phyloP scores from a whole-genome alignment of 2,797 vertebrate species.

The Lacerta viridis region DNA sequence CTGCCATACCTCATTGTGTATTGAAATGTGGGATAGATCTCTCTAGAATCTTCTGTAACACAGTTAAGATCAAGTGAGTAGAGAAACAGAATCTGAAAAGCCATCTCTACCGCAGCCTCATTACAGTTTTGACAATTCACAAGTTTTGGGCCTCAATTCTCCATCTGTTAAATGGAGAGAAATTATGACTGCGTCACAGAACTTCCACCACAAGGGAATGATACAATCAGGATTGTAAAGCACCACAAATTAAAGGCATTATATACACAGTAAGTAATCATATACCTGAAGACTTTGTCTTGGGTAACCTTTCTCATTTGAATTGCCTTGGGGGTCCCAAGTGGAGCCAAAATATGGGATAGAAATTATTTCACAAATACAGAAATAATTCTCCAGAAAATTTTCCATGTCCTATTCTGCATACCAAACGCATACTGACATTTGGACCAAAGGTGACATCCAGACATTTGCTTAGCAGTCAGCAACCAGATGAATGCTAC shows the following conservation, averaged over 20 bases:
- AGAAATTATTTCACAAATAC: conserved; percentile 10
- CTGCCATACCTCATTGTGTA: conserved; percentile 35
- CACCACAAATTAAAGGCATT: neutral
- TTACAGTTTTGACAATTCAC: neutral
- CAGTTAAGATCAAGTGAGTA: neutral
- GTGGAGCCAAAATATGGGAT: neutral
- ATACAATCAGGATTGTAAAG: neutral
- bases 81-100: neutral
- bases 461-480: neutral
- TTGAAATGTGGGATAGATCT: conserved; percentile 51
- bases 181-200: neutral
- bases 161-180: neutral
- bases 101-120: neutral
- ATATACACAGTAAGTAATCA: neutral
- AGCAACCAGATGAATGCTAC: neutral
- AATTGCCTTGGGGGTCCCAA: neutral
- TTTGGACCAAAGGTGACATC: neutral
- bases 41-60: conserved; percentile 31
- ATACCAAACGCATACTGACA: neutral
- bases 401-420: neutral
- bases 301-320: neutral
- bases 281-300: neutral
- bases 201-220: neutral
- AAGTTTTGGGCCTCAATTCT: neutral
- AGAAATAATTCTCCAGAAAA: neutral